These are phyloP conservation scores for Prunella strophiata DNA, from an alignment of 2,797 vertebrate genomes.

Conservation along the genomic window DNA sequence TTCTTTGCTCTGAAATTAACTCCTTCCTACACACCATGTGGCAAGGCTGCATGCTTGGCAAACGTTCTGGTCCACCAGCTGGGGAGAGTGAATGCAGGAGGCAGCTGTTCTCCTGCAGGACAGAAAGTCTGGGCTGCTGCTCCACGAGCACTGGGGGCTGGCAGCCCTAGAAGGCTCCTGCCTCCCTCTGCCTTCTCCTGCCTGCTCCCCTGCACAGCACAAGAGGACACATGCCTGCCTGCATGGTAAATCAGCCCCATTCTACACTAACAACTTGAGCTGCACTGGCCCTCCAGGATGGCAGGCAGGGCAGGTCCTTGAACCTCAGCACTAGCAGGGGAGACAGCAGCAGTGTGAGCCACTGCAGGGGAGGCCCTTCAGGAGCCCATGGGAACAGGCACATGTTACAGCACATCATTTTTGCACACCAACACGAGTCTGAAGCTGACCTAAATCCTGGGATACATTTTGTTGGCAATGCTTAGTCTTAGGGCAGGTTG, in stretches of 20 bases:
- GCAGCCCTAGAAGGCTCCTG: neutral
- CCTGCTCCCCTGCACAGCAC: neutral
- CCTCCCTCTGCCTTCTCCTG: neutral
- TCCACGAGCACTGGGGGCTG: neutral
- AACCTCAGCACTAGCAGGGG: neutral
- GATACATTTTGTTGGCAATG: neutral
- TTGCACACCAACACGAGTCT: no score
- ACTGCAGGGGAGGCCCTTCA: neutral
- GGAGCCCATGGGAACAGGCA: neutral
- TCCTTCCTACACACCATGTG: neutral
- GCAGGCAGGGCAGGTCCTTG: neutral
- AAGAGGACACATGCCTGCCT: neutral
- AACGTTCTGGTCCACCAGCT: neutral
- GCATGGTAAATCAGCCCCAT: neutral
- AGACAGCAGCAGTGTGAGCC: neutral
- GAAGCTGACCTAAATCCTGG: neutral
- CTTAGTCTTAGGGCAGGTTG: neutral
- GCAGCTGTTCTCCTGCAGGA: neutral
- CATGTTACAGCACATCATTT: rapidly evolving
- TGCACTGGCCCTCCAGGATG: neutral
- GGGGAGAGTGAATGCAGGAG: neutral
- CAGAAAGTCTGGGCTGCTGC: neutral
- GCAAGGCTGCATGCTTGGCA: neutral
- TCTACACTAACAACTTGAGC: neutral
- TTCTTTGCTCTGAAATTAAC: constrained; percentile 17